Evolutionary conservation across 2,797 vertebrate species (phyloP).

Genomic region (Paguma larvata): DNA sequence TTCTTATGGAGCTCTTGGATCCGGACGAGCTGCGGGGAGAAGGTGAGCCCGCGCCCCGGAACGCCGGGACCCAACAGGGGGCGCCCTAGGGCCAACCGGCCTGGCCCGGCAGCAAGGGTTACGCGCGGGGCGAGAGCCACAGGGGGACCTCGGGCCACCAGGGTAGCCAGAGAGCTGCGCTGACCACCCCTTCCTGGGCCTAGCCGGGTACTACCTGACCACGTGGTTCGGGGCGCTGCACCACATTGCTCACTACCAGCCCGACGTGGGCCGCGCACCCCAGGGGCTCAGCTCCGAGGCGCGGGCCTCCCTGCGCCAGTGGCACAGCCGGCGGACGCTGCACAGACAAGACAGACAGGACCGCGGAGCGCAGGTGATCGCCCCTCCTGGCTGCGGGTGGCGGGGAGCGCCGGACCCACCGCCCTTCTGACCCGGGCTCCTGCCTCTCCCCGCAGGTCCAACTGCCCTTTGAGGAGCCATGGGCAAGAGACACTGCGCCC

Average conservation of each 20-base stretch:
- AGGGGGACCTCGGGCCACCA: too few species aligned
- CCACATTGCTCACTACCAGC: slow-evolving; percentile 93
- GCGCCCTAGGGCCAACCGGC: not conserved
- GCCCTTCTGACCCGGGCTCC: slow-evolving; percentile 10
- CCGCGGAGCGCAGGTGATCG: slow-evolving; percentile 66
- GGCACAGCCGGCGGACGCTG: slow-evolving; percentile 94
- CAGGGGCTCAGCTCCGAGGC: slow-evolving; percentile 93
- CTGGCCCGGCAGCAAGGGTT: not conserved
- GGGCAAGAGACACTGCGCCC: not conserved
- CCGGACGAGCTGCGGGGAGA: slow-evolving; percentile 94
- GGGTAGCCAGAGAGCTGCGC: not conserved
- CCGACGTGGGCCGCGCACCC: slow-evolving; percentile 81
- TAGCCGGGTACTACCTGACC: slow-evolving; percentile 96
- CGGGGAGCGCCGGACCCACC: not conserved
- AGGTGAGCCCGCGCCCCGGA: slow-evolving; percentile 85
- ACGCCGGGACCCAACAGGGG: not conserved
- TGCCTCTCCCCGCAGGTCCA: not conserved
- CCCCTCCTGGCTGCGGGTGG: not conserved
- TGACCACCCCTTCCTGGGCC: not conserved
- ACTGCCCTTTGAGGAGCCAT: slow-evolving; percentile 60
- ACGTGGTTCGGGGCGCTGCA: slow-evolving; percentile 94
- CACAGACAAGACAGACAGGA: slow-evolving; percentile 89
- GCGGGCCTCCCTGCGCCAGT: slow-evolving; percentile 92
- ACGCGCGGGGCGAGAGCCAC: not conserved
- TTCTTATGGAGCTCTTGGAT: slow-evolving; percentile 96